Evolutionary conservation across 2,888 invertebrate genomes (phyloP).

Genomic region (Stenodera caucasica): DNA sequence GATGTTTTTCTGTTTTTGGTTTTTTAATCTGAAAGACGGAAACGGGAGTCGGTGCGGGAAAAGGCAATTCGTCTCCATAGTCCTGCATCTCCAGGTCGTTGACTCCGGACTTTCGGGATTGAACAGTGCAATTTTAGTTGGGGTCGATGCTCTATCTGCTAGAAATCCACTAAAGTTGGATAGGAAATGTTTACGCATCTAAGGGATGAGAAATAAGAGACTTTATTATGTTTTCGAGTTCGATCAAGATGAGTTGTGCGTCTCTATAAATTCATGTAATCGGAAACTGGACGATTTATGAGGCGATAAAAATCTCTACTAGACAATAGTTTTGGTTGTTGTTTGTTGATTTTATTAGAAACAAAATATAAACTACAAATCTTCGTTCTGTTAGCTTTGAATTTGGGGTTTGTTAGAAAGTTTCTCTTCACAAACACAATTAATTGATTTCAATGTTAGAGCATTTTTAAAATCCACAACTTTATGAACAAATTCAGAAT

Average conservation of each 20-base stretch:
- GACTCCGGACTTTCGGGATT: not conserved
- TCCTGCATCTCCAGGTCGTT: not conserved
- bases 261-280: not conserved
- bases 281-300: not conserved
- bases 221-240: not conserved
- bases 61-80: not conserved
- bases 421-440: too few relatives aligned
- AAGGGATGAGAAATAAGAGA: too few relatives aligned
- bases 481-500: too few relatives aligned
- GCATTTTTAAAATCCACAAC: too few relatives aligned
- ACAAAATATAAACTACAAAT: not conserved
- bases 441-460: too few relatives aligned
- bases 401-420: too few relatives aligned
- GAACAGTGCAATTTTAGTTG: not conserved
- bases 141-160: not conserved
- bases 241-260: not conserved
- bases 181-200: too few relatives aligned
- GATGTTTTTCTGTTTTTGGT: not conserved
- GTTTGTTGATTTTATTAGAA: not conserved
- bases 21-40: too few relatives aligned
- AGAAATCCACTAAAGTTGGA: not conserved
- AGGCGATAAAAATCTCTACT: not conserved
- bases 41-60: not conserved
- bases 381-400: not conserved
- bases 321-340: not conserved